Base-by-base conservation (phyloP, 2,888 invertebrate genomes). In the Pherbina coryleti region DNA sequence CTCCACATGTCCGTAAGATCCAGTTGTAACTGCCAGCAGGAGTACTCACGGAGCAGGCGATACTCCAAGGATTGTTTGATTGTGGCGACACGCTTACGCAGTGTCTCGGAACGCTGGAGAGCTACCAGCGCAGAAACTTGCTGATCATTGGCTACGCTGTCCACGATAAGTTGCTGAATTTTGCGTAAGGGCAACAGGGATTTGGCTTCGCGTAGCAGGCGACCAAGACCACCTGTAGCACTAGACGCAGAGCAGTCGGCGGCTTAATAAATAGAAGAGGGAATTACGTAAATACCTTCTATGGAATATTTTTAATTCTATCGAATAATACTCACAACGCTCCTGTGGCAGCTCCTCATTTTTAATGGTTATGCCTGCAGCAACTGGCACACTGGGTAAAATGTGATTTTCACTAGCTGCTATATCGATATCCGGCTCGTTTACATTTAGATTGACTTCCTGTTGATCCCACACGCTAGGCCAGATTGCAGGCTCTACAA, bases 1-100 rank as follows among this genome's bases (percentile, higher is more conserved):
- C 81, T 82, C 5, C 79, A 9, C 28, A 83, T 82, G 49, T 82
- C 80, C 34, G 67, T 74, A 9, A 83, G 69, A 67, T 87, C 82
- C n/a, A 87, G 81, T 17, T 85, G 82, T 4, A 87, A 76, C 4
- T 75, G 73, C 34, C 80, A 81, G 37, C 87, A 87, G 14, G 81
- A 19, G 17, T 79, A 87, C 19, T 84, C 83, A 25, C 79, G 79
- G 3, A 86, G 75, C 0, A 73, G 73, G 31, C 81, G 79, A 17
- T 82, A 81, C 66, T 83, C 84, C 9, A 79, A 80, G 19, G 84
- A 80, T 34, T 77, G 79, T 0, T 76, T 80, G 3, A 87, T 70
- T 0, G 60, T 74, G 7, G 17, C 31, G 0, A 83, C 73, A 2
- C 80, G 80, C 5, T 81, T 75, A 34, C 67, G 80, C 14, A 84